These are phyloP conservation scores for Troides oblongomaculatus DNA, from an alignment of 2,888 invertebrate species.

Conservation along the genomic window DNA sequence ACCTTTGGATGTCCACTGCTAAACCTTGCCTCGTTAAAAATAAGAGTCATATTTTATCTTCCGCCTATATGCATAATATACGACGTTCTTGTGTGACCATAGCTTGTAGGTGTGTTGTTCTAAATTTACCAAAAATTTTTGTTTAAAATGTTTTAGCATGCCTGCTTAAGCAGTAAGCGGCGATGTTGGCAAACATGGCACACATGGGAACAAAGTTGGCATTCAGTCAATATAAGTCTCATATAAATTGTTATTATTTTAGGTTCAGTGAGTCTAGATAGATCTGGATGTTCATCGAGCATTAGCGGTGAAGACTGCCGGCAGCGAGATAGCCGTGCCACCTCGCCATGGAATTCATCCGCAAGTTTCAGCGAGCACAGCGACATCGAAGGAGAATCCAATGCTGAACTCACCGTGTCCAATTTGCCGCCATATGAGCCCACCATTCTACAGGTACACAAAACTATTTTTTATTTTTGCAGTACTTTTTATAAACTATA, in stretches of 20 bases:
- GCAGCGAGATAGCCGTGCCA: slow-evolving; percentile 56
- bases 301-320: slow-evolving; percentile 65
- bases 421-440: slow-evolving; percentile 67
- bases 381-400: slow-evolving; percentile 54
- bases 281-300: slow-evolving; percentile 68
- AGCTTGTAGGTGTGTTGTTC: too few species aligned
- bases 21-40: too few species aligned
- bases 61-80: too few species aligned
- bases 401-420: slow-evolving; percentile 65
- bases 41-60: too few species aligned
- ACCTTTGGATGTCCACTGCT: too few species aligned
- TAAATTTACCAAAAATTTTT: too few species aligned
- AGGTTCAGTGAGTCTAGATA: slow-evolving; percentile 65
- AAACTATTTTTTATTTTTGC: slow-evolving; percentile 6
- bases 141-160: too few species aligned
- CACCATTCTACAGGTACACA: slow-evolving; percentile 53
- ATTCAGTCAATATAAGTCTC: neutral
- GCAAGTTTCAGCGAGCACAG: slow-evolving; percentile 68
- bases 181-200: too few species aligned
- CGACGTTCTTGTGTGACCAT: too few species aligned
- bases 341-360: slow-evolving; percentile 73
- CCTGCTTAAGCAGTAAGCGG: too few species aligned
- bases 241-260: slow-evolving; percentile 3
- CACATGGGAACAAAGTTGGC: too few species aligned
- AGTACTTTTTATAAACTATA: neutral